phyloP scores from a whole-genome alignment of 2,888 invertebrate species.

The Volucella inanis region DNA sequence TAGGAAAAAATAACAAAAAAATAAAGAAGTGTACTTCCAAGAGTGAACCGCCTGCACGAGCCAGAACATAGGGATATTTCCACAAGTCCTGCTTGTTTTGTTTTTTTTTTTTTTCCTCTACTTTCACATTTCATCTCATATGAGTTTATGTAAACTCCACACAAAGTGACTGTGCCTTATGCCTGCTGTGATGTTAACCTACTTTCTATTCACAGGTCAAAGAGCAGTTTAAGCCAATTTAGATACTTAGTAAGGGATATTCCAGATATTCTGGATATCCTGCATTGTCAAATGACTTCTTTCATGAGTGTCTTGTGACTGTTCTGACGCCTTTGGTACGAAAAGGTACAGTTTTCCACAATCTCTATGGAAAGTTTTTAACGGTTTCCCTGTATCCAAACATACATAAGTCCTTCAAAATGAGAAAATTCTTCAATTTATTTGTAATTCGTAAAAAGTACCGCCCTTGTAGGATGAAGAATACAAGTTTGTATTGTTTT shows the following conservation, averaged over 20 bases:
- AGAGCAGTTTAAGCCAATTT: not conserved
- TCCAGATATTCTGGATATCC: no score
- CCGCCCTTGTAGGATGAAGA: slow-evolving; percentile 36
- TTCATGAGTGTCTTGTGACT: slow-evolving; percentile 1
- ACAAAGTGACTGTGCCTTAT: not conserved
- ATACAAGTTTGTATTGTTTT: not conserved
- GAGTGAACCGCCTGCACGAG: not conserved
- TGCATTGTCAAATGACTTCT: not conserved
- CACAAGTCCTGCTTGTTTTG: not conserved
- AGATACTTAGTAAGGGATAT: not conserved
- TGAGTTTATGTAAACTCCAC: slow-evolving; percentile 8
- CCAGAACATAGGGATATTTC: not conserved
- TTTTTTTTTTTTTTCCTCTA: not conserved
- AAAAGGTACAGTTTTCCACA: not conserved
- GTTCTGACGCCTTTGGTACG: not conserved
- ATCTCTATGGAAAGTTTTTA: no score
- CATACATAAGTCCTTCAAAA: slow-evolving; percentile 32
- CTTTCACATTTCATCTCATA: no score
- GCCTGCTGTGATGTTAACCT: not conserved
- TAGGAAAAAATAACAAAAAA: slow-evolving; percentile 6
- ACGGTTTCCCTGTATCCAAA: not conserved
- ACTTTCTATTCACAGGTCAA: not conserved
- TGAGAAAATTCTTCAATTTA: slow-evolving; percentile 49
- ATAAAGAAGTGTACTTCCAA: not conserved
- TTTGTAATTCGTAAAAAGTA: slow-evolving; percentile 31